Percentiles rank a stretch among this genome's conserved stretches.
Conservation (phyloP, 53 echinoderm and acorn worm species). For the Glandiceps talaboti region DNA sequence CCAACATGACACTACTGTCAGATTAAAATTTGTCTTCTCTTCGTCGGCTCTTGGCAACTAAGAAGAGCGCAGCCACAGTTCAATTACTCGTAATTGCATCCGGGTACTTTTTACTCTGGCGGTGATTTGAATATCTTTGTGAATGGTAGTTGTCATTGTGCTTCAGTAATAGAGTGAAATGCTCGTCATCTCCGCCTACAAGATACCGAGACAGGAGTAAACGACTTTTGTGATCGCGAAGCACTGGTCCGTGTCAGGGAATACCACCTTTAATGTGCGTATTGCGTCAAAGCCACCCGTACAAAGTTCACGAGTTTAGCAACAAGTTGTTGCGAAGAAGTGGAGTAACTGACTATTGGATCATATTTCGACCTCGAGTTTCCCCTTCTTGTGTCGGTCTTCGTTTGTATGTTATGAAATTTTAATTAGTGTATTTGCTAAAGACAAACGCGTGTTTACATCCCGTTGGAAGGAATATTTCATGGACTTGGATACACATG, state of each 20-base stretch:
- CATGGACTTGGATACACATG: too few species aligned
- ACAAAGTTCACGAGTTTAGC: neutral
- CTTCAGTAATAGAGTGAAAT: neutral
- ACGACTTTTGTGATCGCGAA: neutral
- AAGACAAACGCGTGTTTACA: too few species aligned
- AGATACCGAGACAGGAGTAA: neutral
- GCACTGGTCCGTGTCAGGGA: neutral
- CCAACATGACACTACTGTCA: too few species aligned
- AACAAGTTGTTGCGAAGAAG: neutral
- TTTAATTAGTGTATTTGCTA: too few species aligned
- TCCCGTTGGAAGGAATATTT: too few species aligned
- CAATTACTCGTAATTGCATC: neutral
- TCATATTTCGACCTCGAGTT: too few species aligned
- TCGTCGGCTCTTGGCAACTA: too few species aligned
- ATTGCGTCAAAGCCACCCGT: neutral
- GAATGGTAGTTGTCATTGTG: neutral
- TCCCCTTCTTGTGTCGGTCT: too few species aligned
- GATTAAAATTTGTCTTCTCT: too few species aligned
- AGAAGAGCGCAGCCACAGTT: too few species aligned
- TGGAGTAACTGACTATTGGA: too few species aligned
- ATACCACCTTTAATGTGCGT: neutral
- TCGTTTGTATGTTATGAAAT: too few species aligned
- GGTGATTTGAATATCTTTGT: neutral
- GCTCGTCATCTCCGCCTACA: neutral
- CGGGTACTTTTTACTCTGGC: neutral